Conservation (phyloP, 2,888 invertebrate genomes). For the Tuta absoluta region DNA sequence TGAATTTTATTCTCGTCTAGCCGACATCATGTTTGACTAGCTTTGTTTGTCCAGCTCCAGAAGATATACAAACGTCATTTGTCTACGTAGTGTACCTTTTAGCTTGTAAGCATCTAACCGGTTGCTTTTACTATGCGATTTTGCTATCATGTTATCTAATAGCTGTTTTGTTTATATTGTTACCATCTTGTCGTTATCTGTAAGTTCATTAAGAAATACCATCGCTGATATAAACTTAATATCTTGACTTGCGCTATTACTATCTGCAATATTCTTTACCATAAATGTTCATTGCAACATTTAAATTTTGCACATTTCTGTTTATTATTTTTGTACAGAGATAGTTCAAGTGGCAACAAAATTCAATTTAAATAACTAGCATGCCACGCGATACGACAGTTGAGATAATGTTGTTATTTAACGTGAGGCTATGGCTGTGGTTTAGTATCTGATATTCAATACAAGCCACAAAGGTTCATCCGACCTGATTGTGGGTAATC, state of each 20-base stretch:
- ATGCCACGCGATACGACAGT: slow-evolving; percentile 34
- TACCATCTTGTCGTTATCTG: slow-evolving; percentile 53
- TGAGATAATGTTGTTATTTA: slow-evolving; percentile 39
- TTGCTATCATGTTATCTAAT: background rate
- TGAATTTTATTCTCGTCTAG: slow-evolving; percentile 50
- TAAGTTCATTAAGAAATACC: slow-evolving; percentile 51
- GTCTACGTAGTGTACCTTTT: slow-evolving; percentile 25
- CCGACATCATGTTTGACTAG: slow-evolving; percentile 33
- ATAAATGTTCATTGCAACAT: slow-evolving; percentile 20
- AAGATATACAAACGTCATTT: slow-evolving; percentile 32
- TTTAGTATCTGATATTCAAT: slow-evolving; percentile 57
- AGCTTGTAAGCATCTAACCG: background rate
- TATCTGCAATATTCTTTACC: slow-evolving; percentile 37
- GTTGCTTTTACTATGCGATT: background rate
- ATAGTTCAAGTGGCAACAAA: slow-evolving; percentile 23
- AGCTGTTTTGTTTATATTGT: slow-evolving; percentile 10
- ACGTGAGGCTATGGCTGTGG: slow-evolving; percentile 43
- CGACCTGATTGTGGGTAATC: slow-evolving; percentile 61
- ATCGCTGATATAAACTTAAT: slow-evolving; percentile 36
- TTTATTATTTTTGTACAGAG: slow-evolving; percentile 14
- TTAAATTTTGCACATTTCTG: slow-evolving; percentile 10
- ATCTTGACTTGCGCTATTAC: slow-evolving; percentile 48
- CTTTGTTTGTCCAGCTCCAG: slow-evolving; percentile 44
- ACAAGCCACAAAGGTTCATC: slow-evolving; percentile 58
- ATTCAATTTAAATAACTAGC: slow-evolving; percentile 15